Evolutionary conservation across 1,140 invertebrate species (phyloP).

Genomic region (Nilaparvata lugens): DNA sequence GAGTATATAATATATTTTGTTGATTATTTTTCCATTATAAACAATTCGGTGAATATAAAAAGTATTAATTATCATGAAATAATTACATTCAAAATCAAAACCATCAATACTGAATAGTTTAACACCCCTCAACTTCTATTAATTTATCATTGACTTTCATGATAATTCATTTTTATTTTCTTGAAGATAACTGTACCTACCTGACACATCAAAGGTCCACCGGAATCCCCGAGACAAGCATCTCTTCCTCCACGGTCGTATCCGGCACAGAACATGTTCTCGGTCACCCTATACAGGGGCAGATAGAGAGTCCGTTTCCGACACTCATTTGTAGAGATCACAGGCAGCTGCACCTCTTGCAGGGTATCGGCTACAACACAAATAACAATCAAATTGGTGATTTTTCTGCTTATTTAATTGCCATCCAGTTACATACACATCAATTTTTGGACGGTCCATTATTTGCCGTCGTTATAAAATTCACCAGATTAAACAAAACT

Average conservation of each 20-base stretch:
- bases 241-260: slow-evolving; percentile 59
- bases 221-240: slow-evolving; percentile 84
- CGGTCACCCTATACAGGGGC: slow-evolving; percentile 67
- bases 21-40: too few relatives aligned
- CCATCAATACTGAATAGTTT: neutral
- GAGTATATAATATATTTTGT: too few relatives aligned
- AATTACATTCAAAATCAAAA: too few relatives aligned
- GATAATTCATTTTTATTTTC: neutral
- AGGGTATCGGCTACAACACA: slow-evolving; percentile 75
- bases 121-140: neutral
- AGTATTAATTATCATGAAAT: too few relatives aligned
- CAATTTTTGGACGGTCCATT: too few relatives aligned
- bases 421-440: too few relatives aligned
- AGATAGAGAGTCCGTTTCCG: slow-evolving; percentile 66
- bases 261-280: slow-evolving; percentile 86
- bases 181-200: slow-evolving; percentile 18
- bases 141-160: neutral
- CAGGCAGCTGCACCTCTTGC: slow-evolving; percentile 75
- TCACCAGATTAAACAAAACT: too few relatives aligned
- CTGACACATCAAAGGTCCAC: slow-evolving; percentile 70
- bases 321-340: slow-evolving; percentile 74
- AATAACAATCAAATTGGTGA: too few relatives aligned
- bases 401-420: too few relatives aligned
- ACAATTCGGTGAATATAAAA: too few relatives aligned
- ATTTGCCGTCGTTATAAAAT: neutral